phyloP scores from a whole-genome alignment of 2,113 vertebrate species.

The cat (Felis catus) region DNA sequence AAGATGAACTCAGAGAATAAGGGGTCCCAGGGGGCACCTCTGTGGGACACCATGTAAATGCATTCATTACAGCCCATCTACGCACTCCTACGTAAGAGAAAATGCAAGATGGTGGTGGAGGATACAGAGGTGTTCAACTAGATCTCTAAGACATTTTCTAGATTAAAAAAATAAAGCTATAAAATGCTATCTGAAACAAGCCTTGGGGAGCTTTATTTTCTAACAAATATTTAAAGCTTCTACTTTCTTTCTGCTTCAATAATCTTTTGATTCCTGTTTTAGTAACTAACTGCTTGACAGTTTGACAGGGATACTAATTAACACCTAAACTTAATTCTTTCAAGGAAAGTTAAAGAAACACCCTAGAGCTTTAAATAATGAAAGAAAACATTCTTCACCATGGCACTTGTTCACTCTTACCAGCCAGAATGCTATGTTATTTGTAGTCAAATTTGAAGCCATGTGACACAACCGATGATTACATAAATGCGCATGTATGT shows the following conservation, averaged over 20 bases:
- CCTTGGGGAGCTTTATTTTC: neutral
- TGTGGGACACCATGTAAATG: neutral
- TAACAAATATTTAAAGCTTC: neutral
- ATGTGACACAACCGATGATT: neutral
- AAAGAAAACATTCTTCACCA: neutral
- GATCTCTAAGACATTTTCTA: neutral
- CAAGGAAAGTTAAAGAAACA: neutral
- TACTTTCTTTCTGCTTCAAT: neutral
- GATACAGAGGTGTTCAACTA: neutral
- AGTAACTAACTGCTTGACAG: neutral
- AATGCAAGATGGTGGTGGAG: neutral
- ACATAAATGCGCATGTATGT: neutral
- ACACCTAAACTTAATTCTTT: neutral
- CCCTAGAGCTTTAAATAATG: neutral
- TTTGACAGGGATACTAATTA: constrained; percentile 18
- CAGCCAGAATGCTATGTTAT: neutral
- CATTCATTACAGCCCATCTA: accelerated
- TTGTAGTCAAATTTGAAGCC: neutral
- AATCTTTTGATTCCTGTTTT: constrained; percentile 14
- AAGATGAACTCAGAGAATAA: neutral
- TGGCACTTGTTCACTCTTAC: neutral
- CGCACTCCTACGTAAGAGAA: neutral
- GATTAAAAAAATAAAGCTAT: neutral
- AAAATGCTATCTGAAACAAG: neutral
- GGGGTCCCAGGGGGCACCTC: neutral